Evolutionary conservation across 2,888 invertebrate species (phyloP).

Genomic region (Podabrus alpinus): DNA sequence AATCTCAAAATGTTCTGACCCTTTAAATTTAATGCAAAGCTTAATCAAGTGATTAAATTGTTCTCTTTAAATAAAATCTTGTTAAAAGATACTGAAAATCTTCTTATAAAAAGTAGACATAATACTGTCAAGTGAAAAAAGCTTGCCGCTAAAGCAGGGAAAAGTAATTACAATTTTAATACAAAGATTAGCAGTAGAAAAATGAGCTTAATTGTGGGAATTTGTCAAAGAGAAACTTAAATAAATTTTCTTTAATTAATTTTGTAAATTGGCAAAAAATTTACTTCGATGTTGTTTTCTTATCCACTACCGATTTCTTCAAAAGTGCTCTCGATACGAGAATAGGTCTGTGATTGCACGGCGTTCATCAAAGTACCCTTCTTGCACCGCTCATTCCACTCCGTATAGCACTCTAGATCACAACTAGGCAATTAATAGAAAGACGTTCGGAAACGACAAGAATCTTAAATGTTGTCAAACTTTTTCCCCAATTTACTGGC

Average conservation of each 20-base stretch:
- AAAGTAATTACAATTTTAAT: slow-evolving; percentile 25
- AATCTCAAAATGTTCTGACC: background rate
- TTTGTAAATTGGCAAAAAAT: background rate
- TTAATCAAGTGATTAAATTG: background rate
- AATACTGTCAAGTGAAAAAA: slow-evolving; percentile 21
- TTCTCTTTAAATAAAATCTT: background rate
- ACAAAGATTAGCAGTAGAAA: slow-evolving; percentile 14
- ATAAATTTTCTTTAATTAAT: background rate
- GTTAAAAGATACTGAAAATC: background rate
- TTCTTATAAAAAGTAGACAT: slow-evolving; percentile 13
- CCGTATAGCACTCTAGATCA: slow-evolving; percentile 50
- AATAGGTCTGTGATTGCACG: slow-evolving; percentile 55
- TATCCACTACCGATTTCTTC: slow-evolving; percentile 46
- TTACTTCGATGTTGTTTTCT: slow-evolving; percentile 15
- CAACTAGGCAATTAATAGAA: slow-evolving; percentile 56
- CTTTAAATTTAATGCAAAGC: background rate
- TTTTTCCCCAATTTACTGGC: slow-evolving; percentile 11
- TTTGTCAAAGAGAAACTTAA: background rate
- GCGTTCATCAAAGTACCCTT: slow-evolving; percentile 54
- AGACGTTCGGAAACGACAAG: slow-evolving; percentile 52
- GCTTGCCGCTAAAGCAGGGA: background rate
- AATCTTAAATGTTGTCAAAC: slow-evolving; percentile 49
- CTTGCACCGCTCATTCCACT: slow-evolving; percentile 33
- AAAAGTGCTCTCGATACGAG: slow-evolving; percentile 52
- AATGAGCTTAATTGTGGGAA: slow-evolving; percentile 10